phyloP scores from a whole-genome alignment of 2,797 vertebrate genomes.

The Pteropus rufus region DNA sequence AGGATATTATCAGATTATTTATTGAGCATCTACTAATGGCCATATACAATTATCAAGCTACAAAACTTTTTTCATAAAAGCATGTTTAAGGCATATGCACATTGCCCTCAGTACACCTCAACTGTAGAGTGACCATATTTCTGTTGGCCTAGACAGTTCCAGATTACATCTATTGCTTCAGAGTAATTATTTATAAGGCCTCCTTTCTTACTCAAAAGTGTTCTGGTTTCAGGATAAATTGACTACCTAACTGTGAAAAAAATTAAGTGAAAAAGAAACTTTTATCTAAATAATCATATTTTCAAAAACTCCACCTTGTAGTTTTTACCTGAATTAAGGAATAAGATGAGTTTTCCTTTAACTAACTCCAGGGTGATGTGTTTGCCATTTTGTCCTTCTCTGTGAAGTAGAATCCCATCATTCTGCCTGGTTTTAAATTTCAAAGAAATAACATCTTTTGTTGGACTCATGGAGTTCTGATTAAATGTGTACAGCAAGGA shows the following conservation, averaged over 20 bases:
- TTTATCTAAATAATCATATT: not conserved
- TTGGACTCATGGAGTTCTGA: conserved; percentile 76
- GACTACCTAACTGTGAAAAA: not conserved
- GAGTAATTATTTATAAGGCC: not conserved
- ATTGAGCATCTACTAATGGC: not conserved
- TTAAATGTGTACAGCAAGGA: conserved; percentile 87
- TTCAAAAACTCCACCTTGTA: not conserved
- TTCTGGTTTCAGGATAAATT: not conserved
- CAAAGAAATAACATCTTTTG: conserved; percentile 87
- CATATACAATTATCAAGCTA: not conserved
- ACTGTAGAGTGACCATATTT: no score
- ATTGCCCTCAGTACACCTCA: rapidly evolving
- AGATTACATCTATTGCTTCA: not conserved
- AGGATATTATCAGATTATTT: not conserved
- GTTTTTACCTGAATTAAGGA: conserved; percentile 87
- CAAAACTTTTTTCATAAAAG: not conserved
- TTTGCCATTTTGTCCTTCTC: conserved; percentile 84
- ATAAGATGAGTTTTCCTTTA: conserved; percentile 88
- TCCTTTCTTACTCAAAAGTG: not conserved
- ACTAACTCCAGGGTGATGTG: conserved; percentile 86
- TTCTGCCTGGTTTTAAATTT: conserved; percentile 90
- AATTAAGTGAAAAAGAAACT: not conserved
- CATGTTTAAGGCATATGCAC: not conserved
- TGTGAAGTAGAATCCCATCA: conserved; percentile 88
- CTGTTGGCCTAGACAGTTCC: not conserved